These are phyloP conservation scores for Macropodus opercularis DNA, from an alignment of 2,797 vertebrate genomes.

Conservation along the genomic window DNA sequence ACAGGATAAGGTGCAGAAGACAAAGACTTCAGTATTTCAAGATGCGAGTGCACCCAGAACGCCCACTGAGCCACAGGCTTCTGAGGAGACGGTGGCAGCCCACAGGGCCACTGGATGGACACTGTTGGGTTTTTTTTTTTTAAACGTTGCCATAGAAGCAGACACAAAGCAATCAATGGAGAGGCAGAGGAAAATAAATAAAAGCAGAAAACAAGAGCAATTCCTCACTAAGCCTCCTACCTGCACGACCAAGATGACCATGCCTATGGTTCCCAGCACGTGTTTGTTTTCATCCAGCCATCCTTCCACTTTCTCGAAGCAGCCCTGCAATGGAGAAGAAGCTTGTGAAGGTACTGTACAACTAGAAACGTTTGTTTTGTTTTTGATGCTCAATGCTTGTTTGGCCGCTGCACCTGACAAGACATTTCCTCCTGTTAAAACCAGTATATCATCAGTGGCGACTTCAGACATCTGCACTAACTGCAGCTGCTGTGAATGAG, in stretches of 20 bases:
- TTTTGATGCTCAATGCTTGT: too few relatives aligned
- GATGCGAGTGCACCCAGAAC: slow-evolving; percentile 50
- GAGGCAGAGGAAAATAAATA: not conserved
- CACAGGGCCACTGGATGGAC: slow-evolving; percentile 24
- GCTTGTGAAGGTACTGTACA: slow-evolving; percentile 5
- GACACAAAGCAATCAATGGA: slow-evolving; percentile 7
- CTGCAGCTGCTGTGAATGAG: too few relatives aligned
- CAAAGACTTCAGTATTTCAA: slow-evolving; percentile 55
- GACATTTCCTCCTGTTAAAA: too few relatives aligned
- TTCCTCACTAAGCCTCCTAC: slow-evolving; percentile 73
- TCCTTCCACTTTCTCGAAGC: slow-evolving; percentile 92
- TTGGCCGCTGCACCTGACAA: too few relatives aligned
- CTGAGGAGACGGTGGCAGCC: slow-evolving; percentile 18
- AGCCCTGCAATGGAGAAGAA: slow-evolving; percentile 82
- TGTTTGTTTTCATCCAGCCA: slow-evolving; percentile 97
- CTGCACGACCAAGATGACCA: slow-evolving; percentile 96
- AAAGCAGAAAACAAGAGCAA: slow-evolving; percentile 8
- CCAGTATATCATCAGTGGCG: slow-evolving; percentile 27
- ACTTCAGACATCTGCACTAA: slow-evolving; percentile 23
- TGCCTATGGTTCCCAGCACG: slow-evolving; percentile 91
- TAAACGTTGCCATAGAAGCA: slow-evolving; percentile 19
- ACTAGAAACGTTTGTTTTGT: too few relatives aligned
- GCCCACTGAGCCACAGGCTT: slow-evolving; percentile 41
- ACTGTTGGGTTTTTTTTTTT: slow-evolving; percentile 12
- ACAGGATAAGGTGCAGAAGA: slow-evolving; percentile 51